Base-by-base conservation (phyloP, 2,888 invertebrate species). In the Caenorhabditis afra region DNA sequence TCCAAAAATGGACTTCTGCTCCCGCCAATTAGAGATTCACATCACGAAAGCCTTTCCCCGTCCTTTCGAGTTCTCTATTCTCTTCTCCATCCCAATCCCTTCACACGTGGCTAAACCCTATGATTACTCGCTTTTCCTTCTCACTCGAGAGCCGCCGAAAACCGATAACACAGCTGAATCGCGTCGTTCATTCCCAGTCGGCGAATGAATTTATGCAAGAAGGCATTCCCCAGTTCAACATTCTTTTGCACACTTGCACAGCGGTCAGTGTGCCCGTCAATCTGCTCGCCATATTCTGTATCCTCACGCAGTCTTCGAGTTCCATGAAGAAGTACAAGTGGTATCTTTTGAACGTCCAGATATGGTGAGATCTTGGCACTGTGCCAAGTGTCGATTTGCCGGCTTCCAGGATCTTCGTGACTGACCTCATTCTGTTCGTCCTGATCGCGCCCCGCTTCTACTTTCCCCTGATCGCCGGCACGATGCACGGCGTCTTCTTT, bases 381-480 rank as follows among this genome's bases (percentile, higher is more conserved):
- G 4, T 29, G 29, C 29, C 29, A 29, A 29, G 7, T 7, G 29
- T 55, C 37, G 16, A 14, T 50, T 20, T 44, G 8, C 8, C 3
- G 4, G 5, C 14, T 53, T 66, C 22, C 50, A 70, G 71, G 59
- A 49, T 74, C 0, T 66, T 66, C 20, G 47, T 66, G 3, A 61
- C 66, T 10, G 58, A 59, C 47, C 39, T 65, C 0, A 59, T 74
- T 16, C 47, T 61, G 1, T 66, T 65, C 52, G 50, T 65, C 10
- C 59, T 74, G 4, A 74, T 74, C 47, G 65, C 73, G 20, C 73
- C 73, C 52, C 64, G 64, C 12, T 65, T 74, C 52, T 65, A 65
- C 45, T 74, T 74, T 22, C 65, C 65, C 16, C 37, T 70, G 0
- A 70, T 70, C 16, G 70, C 70, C 12, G 70, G 70, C 8, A 70